Conservation (phyloP, 2,797 vertebrate species). For the Sylvilagus floridanus region DNA sequence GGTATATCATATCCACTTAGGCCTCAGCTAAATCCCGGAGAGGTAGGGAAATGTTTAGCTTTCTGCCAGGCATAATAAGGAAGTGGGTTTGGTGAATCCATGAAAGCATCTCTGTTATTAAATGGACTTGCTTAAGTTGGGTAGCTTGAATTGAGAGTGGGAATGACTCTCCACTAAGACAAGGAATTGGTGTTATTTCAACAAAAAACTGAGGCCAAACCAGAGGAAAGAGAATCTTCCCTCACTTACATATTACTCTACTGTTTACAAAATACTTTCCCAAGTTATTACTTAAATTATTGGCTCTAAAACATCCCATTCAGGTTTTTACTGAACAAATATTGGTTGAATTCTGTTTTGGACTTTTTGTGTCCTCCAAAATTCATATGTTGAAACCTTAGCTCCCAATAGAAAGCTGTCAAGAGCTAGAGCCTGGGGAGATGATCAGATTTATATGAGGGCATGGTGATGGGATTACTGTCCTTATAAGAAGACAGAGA, state of each 20-base stretch:
- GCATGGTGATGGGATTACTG: not conserved
- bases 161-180: not conserved
- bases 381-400: not conserved
- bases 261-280: constrained; percentile 31
- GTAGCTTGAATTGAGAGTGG: not conserved
- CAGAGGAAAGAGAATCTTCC: not conserved
- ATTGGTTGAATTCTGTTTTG: constrained; percentile 10
- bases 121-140: not conserved
- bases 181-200: constrained; percentile 21
- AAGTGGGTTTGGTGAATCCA: not conserved
- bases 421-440: not conserved
- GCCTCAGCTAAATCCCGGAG: not conserved
- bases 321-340: constrained; percentile 49
- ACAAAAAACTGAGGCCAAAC: constrained; percentile 26
- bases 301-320: not conserved
- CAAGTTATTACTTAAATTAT: not conserved
- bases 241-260: not conserved
- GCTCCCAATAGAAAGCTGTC: not conserved
- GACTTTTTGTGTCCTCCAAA: not conserved
- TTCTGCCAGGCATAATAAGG: not conserved
- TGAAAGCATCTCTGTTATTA: not conserved
- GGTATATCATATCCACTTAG: not conserved
- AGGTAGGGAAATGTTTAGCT: not conserved
- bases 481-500: not conserved
- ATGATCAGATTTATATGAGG: not conserved